These are phyloP conservation scores for Dicentrarchus labrax DNA, from an alignment of 2,113 vertebrate species.

Conservation along the genomic window DNA sequence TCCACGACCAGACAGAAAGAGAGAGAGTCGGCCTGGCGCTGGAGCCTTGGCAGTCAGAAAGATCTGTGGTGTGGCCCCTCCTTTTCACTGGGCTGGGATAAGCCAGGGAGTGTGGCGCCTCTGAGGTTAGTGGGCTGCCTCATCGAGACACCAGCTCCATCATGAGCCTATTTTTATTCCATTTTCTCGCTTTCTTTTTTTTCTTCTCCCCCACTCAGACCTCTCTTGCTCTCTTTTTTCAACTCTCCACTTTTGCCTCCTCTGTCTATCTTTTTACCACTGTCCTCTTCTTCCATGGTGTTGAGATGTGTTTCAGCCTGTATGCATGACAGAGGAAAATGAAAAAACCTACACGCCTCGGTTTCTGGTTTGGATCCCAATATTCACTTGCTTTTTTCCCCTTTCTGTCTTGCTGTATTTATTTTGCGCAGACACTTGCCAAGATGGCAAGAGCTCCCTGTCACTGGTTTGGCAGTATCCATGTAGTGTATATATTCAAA, in stretches of 20 bases:
- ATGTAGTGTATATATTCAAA: slow-evolving; percentile 46
- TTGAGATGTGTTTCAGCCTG: slow-evolving; percentile 68
- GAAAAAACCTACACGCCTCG: slow-evolving; percentile 56
- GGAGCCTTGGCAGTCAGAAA: slow-evolving; percentile 76
- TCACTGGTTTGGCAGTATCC: slow-evolving; percentile 75
- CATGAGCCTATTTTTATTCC: slow-evolving; percentile 85
- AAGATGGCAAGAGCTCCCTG: slow-evolving; percentile 71
- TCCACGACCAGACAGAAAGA: slow-evolving; percentile 67
- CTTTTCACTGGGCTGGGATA: slow-evolving; percentile 77
- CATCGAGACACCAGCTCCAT: slow-evolving; percentile 84
- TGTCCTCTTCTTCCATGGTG: slow-evolving; percentile 51
- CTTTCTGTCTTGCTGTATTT: slow-evolving; percentile 74
- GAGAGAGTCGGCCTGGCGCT: slow-evolving; percentile 62
- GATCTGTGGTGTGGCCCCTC: slow-evolving; percentile 82
- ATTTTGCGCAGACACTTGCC: slow-evolving; percentile 73
- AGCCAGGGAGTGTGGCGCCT: slow-evolving; percentile 85
- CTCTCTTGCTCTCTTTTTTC: slow-evolving; percentile 51
- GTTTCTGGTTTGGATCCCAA: slow-evolving; percentile 77
- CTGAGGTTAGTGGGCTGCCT: slow-evolving; percentile 85
- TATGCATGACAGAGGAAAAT: slow-evolving; percentile 75
- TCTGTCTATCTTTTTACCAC: slow-evolving; percentile 53
- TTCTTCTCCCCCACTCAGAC: slow-evolving; percentile 48
- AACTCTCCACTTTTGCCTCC: slow-evolving; percentile 43
- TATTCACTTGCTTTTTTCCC: slow-evolving; percentile 54
- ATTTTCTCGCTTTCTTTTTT: slow-evolving; percentile 70